Percentiles rank a stretch among this genome's conserved stretches.
Evolutionary conservation across 2,888 invertebrate species (phyloP).

Genomic region (Elmis aenea): DNA sequence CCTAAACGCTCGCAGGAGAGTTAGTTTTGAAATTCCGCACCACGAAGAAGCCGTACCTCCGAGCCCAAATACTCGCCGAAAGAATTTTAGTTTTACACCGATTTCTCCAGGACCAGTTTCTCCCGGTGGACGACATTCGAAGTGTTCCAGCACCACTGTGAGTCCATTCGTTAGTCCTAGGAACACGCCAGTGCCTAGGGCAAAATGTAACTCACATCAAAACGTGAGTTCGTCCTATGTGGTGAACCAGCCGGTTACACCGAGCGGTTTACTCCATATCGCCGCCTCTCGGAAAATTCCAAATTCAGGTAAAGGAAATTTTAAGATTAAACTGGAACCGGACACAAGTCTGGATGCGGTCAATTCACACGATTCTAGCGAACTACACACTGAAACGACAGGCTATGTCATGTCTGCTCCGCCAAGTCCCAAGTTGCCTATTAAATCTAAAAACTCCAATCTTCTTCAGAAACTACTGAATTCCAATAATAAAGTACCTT

Average conservation of each 20-base stretch:
- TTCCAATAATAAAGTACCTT: slow-evolving; percentile 48
- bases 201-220: slow-evolving; percentile 55
- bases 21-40: slow-evolving; percentile 53
- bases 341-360: slow-evolving; percentile 25
- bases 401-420: slow-evolving; percentile 61
- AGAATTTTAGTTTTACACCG: slow-evolving; percentile 80
- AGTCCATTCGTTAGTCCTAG: slow-evolving; percentile 81
- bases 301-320: slow-evolving; percentile 14
- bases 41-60: slow-evolving; percentile 55
- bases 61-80: slow-evolving; percentile 70
- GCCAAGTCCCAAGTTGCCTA: slow-evolving; percentile 56
- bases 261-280: slow-evolving; percentile 17
- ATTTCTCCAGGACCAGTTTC: slow-evolving; percentile 77
- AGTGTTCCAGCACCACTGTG: slow-evolving; percentile 63
- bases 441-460: slow-evolving; percentile 30
- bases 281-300: slow-evolving; percentile 17
- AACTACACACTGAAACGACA: slow-evolving; percentile 12
- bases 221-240: slow-evolving; percentile 42
- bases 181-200: slow-evolving; percentile 67
- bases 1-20: slow-evolving; percentile 45
- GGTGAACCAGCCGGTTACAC: slow-evolving; percentile 15
- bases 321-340: slow-evolving; percentile 38
- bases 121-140: slow-evolving; percentile 52
- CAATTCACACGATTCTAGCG: slow-evolving; percentile 8
- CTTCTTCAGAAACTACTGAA: slow-evolving; percentile 49